Percentiles rank a stretch among this genome's conserved stretches.
phyloP scores from a whole-genome alignment of 2,797 vertebrate genomes.

The Cynopterus sphinx region DNA sequence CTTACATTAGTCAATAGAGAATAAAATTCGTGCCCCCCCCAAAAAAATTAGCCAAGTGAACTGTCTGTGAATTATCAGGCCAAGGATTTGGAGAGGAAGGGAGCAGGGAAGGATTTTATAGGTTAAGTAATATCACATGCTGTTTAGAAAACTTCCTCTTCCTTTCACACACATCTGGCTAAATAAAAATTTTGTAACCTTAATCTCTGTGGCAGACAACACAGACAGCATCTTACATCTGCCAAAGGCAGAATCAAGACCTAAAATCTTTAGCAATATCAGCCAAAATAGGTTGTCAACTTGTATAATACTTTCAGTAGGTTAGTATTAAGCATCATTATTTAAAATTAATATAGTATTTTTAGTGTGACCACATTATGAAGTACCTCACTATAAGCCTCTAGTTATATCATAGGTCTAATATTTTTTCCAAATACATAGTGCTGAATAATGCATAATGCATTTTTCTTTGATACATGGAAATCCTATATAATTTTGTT shows the following conservation, averaged over 20 bases:
- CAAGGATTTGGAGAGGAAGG: background rate
- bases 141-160: background rate
- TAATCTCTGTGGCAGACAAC: background rate
- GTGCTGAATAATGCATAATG: background rate
- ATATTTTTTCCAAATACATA: slow-evolving; percentile 8
- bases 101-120: background rate
- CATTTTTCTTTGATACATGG: slow-evolving; percentile 22
- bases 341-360: slow-evolving; percentile 37
- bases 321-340: slow-evolving; percentile 41
- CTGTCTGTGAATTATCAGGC: background rate
- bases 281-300: background rate
- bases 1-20: background rate
- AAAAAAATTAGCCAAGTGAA: background rate
- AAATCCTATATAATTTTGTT: slow-evolving; percentile 20
- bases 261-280: background rate
- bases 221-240: background rate
- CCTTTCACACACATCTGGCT: background rate
- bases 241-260: background rate
- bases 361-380: slow-evolving; percentile 15
- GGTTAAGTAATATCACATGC: background rate
- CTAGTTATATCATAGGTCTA: background rate
- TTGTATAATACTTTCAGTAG: background rate
- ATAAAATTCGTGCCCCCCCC: background rate
- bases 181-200: background rate
- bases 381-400: background rate